Evolutionary conservation across 2,113 vertebrate species (phyloP), one percentile per base, ranked within the genome.

Genomic region (Progne subis): DNA sequence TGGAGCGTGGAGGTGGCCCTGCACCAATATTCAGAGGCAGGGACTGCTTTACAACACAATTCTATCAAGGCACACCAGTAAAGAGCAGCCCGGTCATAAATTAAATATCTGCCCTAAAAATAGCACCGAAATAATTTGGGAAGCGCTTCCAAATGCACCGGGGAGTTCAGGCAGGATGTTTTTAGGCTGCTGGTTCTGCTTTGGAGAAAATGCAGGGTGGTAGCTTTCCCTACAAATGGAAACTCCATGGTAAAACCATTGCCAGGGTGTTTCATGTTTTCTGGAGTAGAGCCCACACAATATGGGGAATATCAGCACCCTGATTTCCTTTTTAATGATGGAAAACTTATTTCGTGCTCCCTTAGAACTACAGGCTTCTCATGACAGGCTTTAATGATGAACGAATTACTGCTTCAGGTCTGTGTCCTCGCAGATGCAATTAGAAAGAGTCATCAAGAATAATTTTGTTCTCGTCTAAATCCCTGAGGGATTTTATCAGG

Each of bases 31-130:
- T 19, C 37, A 25, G 17, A 60, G 47, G 17, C 39, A 46, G 81
- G 9, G 44, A 9, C 37, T 68, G 23, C 28, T 64, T 15, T 2
- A 17, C 47, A 59, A 2, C 37, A 20, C 52, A 17, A 3, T 60
- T 67, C 64, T 85, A 28, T 88, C 52, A 64, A 21, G 41, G 76
- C 31, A 5, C 39, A 59, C 46, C 85, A 83, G 43, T 59, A 77
- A 80, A 79, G 7, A 50, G 67, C 29, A 32, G 61, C 77, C 49
- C 1, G 19, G 78, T 5, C 39, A 59, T 82, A 96, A 84, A 93
- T 93, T 61, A 95, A 95, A 82, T 79, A 60, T 79, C 80, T 81
- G 29, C n/a, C 82, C 84, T 87, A 86, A 91, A 95, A 90, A 90
- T 81, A 75, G 81, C 68, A 3, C n/a, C 14, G 18, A 50, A 97